Evolutionary conservation across 2,113 vertebrate genomes (phyloP), one percentile per base, ranked within the genome.

Genomic region (Charadrius vociferus): DNA sequence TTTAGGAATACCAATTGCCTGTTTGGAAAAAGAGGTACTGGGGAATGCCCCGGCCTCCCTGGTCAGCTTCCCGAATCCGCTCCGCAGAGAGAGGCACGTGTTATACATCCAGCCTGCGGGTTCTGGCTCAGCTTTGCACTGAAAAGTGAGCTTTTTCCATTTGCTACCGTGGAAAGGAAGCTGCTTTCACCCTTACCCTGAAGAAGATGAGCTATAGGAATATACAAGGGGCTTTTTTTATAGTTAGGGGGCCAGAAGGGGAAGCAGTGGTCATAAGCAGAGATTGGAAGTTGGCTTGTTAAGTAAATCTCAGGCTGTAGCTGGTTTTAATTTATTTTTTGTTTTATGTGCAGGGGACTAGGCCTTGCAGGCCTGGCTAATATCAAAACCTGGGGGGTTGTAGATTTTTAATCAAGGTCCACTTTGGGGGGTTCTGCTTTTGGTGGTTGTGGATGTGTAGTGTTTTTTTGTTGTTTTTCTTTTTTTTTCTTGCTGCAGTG

Each of bases 261-360:
- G 87, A 97, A 96, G 95, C 91, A 79, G 30, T 92, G 79, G 94
- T 96, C 93, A 96, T 82, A 95, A 97, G 75, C 85, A 89, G 84
- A 94, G 92, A 78, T 53, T 88, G 71, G 70, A 91, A 97, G 62
- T 62, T 74, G 52, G 66, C 85, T 95, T 94, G 89, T 96, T 95
- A 93, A 97, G 74, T 97, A 96, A 96, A 96, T 95, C 86, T 96
- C 59, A 82, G 91, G 32, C 95, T 92, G 78, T 71, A 75, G 93
- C 77, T 97, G 87, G 56, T 93, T 95, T 92, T 94, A 97, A 96
- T 97, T 98, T 97, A 96, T 96, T 96, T 95, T 95, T 95, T 97
- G 97, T 91, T 92, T 97, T 96, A 96, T 97, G 95, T 97, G 97
- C 78, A 90, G 89, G 77, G 85, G 95, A 95, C 73, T 63, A 37